Evolutionary conservation across 2,888 invertebrate genomes (phyloP).

Genomic region (Molanna angustata): DNA sequence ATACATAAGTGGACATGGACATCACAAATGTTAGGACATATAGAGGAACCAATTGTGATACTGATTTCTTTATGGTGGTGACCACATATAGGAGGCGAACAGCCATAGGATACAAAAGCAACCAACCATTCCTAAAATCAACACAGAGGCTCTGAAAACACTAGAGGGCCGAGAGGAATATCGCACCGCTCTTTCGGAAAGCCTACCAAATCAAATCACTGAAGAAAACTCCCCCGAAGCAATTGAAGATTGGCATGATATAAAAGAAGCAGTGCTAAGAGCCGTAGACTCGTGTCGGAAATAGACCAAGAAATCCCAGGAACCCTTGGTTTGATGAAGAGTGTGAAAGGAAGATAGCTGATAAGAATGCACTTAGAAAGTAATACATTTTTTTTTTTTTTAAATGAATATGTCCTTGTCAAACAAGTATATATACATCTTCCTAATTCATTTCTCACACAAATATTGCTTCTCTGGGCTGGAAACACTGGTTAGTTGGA

Average conservation of each 20-base stretch:
- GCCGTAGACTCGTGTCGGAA: slow-evolving; percentile 7
- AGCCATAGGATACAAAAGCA: slow-evolving; percentile 6
- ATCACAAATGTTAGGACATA: no score
- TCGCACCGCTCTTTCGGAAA: slow-evolving; percentile 2
- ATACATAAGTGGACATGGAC: no score
- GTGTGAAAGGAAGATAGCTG: slow-evolving; percentile 1
- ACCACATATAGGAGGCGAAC: no score
- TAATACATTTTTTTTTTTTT: no score
- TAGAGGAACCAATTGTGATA: no score
- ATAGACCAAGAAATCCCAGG: slow-evolving; percentile 6
- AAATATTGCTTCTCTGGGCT: no score
- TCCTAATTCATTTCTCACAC: no score
- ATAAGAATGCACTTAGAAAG: slow-evolving; percentile 1
- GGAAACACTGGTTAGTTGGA: no score
- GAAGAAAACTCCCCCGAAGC: slow-evolving; percentile 4
- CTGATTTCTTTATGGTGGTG: no score
- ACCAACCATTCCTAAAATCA: slow-evolving; percentile 6
- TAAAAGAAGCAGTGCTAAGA: slow-evolving; percentile 1
- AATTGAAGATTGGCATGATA: slow-evolving; percentile 7
- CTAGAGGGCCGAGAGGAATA: slow-evolving; percentile 3
- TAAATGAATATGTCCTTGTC: no score
- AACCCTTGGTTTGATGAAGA: slow-evolving; percentile 6
- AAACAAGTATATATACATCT: no score
- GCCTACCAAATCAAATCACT: slow-evolving; percentile 5
- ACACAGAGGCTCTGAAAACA: slow-evolving; percentile 6